phyloP scores from a whole-genome alignment of 2,113 vertebrate genomes.

The Laterallus jamaicensis region DNA sequence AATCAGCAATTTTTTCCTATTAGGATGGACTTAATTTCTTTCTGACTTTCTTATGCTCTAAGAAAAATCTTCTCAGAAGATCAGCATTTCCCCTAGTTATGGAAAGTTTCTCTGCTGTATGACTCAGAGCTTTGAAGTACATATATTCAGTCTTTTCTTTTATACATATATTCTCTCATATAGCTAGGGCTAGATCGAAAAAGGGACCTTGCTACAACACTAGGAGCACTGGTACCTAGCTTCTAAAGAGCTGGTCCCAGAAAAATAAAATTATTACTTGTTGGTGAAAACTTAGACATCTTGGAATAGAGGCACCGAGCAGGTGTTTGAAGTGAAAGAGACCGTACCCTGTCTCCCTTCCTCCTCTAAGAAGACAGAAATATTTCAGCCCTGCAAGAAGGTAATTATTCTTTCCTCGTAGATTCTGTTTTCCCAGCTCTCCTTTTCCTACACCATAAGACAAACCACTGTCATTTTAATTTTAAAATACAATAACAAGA shows the following conservation, averaged over 20 bases:
- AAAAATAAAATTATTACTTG: background rate
- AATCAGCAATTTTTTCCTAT: background rate
- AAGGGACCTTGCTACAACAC: background rate
- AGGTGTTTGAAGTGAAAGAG: background rate
- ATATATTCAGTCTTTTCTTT: background rate
- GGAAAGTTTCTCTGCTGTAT: background rate
- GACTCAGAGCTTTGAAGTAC: slow-evolving; percentile 19
- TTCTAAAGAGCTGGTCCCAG: background rate
- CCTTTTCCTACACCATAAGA: background rate
- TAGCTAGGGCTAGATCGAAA: background rate
- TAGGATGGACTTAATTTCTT: background rate
- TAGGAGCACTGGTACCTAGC: background rate
- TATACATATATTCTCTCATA: background rate
- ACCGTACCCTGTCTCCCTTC: background rate
- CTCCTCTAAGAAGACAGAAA: background rate
- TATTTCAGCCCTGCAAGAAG: background rate
- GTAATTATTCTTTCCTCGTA: background rate
- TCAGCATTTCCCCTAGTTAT: background rate
- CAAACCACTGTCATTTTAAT: background rate
- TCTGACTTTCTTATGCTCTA: background rate
- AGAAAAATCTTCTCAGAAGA: background rate
- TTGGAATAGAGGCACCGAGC: background rate
- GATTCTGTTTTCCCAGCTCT: background rate
- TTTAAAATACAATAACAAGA: background rate
- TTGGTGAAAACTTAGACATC: background rate